Evolutionary conservation across 2,797 vertebrate genomes (phyloP), one percentile per base, ranked within the genome.

Genomic region (Sebastes diaconus): DNA sequence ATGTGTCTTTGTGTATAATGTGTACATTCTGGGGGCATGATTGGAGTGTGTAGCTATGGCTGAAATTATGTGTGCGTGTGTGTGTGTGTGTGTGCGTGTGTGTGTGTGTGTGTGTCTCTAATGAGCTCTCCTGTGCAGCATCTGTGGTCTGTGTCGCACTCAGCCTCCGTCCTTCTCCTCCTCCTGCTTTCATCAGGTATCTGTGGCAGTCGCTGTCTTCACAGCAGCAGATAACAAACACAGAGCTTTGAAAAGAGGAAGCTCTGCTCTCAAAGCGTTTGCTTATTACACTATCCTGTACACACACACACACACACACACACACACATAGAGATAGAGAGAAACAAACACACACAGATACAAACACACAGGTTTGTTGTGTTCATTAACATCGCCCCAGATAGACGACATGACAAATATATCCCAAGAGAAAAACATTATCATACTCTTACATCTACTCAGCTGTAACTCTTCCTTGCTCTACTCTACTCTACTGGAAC

Each of bases 101-200:
- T 72, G 67, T 83, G 67, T 68, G 84, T 69, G 84, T 52, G 57
- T 68, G 69, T 66, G 59, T 70, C 52, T 87, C 76, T 91, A 93
- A 93, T 92, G 89, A 93, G 90, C 83, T 89, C 84, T 87, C 75
- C 77, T 81, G 90, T 85, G 83, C 84, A 82, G 86, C 90, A 91
- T 90, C 88, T 90, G 90, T 88, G 88, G 84, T 90, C 87, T 65
- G 55, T 92, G 85, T 89, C 86, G 80, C 82, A 79, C 76, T 82
- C 78, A 77, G 80, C 80, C 86, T 83, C 69, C 77, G 42, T 91
- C 84, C 74, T 72, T 77, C 77, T 90, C 77, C 65, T 84, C 86
- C 75, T 88, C 57, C 68, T 77, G 77, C 83, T 90, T 91, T 91
- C 79, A 92, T 90, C 85, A 72, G 68, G 65, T 77, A 79, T 90